Evolutionary conservation across 2,797 vertebrate species (phyloP), one percentile per base, ranked within the genome.

Genomic region (Hybognathus amarus): DNA sequence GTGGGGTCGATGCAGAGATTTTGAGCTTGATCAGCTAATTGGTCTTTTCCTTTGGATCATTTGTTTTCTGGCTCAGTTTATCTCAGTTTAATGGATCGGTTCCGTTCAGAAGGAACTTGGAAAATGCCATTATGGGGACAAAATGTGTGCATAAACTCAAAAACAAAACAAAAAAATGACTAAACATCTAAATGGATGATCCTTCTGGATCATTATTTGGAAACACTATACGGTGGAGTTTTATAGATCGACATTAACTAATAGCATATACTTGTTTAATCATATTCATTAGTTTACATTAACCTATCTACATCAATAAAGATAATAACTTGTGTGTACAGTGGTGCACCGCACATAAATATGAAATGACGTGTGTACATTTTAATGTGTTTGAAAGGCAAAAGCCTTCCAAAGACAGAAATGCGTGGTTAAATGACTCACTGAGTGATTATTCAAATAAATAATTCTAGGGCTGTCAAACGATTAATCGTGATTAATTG

Each of bases 1-100:
- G 90, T 89, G 90, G 88, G 89, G 88, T 85, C 56, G 82, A 86
- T 90, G 89, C 89, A 90, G 89, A 88, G 87, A 85, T 86, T 83
- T 78, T 61, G 50, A 82, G 80, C 69, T 75, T 76, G 68, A 87
- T 52, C 30, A 70, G 81, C 18, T 83, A 85, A 74, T 82, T 79
- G 81, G 77, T 79, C 76, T 59, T 67, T 78, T 18, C 71, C 13
- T 50, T 64, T 24, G 56, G 17, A 50, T 78, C 38, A 18, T 8
- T 59, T 1, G 4, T 40, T 79, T 63, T 64, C 36, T 33, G 5
- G 10, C 9, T 3, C 68, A 38, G 38, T 59, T 61, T 77, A 69
- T 79, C 15, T 61, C 40, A 66, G 40, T 15, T 47, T 64, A n/a
- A 50, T 47, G 40, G 40, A 42, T 27, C 20, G 76, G 6, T 63